Base-by-base conservation (phyloP, 1,140 invertebrate genomes). In the Steinernema khuongi region DNA sequence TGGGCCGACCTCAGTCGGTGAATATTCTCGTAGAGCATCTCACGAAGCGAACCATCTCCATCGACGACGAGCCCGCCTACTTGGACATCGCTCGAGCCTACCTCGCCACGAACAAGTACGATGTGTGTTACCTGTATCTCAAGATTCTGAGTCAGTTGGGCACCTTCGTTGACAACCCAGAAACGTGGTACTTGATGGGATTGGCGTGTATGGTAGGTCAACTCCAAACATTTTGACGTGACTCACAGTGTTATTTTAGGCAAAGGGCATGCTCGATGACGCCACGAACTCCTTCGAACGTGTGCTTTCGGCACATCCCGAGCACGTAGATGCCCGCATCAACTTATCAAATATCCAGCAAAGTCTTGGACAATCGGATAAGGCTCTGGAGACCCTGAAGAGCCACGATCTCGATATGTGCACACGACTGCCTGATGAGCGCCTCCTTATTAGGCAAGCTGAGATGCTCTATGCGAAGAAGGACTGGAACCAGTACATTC, bases 301-400 rank as follows among this genome's bases (percentile, higher is more conserved):
- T 19, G 79, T 80, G n/a, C 67, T 83, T 28, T 14, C 70, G 36
- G 28, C 78, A 14, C 73, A 82, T 32, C 79, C 83, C 14, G 36
- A 41, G 18, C 77, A 83, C 44, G 80, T 83, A 11, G 81, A 85
- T 60, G 84, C 82, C 7, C 73, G 82, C 22, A 83, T 83, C 18
- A 84, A 85, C 72, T 70, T 83, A 26, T 85, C 82, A 22, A 75
- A 72, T 30, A 73, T 83, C 32, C 79, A 83, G n/a, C 83, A 85
- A 44, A 71, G 80, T 36, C 68, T 81, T 22, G 83, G 79, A 7
- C 14, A 72, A 11, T 50, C 36, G 18, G 82, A 83, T 28, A 29
- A 43, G 41, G 82, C 82, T 1, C 70, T 83, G 22, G 79, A 82
- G 22, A 81, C 80, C 7, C 43, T 83, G 11, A 84, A 75, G 30